Conservation (phyloP, 2,113 vertebrate genomes). For the Alligator mississippiensis region DNA sequence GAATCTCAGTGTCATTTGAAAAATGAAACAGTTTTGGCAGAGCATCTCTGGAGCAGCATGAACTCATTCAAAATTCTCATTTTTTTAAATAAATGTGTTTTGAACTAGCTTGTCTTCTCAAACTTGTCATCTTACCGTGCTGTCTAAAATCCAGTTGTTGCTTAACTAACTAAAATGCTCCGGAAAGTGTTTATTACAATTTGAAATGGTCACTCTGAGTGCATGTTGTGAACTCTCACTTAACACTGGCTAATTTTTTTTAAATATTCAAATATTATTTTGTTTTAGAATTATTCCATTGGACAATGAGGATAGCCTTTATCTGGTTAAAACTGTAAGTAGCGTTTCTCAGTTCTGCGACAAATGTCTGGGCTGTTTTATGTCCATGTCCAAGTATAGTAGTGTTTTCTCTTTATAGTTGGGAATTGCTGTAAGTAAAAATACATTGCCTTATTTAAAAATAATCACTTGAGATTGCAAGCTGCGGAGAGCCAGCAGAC, state of each 20-base stretch:
- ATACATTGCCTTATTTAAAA: neutral
- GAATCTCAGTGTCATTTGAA: neutral
- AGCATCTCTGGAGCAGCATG: neutral
- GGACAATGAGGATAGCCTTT: slow-evolving; percentile 83
- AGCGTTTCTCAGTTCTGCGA: neutral
- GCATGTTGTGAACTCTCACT: neutral
- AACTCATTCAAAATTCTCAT: neutral
- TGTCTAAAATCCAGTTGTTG: neutral
- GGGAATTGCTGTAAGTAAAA: neutral
- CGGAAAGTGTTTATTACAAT: neutral
- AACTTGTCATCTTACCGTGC: neutral
- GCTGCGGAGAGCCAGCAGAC: neutral
- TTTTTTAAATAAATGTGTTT: neutral
- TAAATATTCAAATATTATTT: slow-evolving; percentile 31
- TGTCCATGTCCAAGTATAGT: neutral
- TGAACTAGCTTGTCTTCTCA: neutral
- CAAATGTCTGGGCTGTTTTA: too few species aligned
- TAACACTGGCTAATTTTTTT: neutral
- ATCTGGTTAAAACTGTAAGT: slow-evolving; percentile 92
- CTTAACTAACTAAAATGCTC: neutral
- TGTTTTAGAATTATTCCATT: slow-evolving; percentile 85
- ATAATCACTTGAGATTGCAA: neutral
- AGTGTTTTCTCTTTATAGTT: neutral
- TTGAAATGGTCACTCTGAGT: neutral
- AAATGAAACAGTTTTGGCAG: neutral